Conservation (phyloP, 1,140 invertebrate species). For the Heliconius eleuchia region DNA sequence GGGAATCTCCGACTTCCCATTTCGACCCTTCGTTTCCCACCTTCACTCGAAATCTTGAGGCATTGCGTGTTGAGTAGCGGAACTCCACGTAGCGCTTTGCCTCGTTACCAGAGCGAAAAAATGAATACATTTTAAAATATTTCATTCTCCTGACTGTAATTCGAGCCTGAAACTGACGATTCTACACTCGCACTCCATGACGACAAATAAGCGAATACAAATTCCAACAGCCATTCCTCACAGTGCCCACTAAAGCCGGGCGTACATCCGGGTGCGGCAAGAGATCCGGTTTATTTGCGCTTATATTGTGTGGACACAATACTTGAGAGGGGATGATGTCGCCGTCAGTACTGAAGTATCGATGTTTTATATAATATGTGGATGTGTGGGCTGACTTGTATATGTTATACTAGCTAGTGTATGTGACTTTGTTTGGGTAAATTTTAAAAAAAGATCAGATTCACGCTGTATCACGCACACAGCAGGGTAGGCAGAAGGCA, state of each 20-base stretch:
- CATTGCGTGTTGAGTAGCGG: too few relatives aligned
- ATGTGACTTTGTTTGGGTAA: neutral
- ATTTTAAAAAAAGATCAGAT: neutral
- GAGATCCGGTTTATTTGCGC: conserved; percentile 74
- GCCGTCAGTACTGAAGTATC: conserved; percentile 36
- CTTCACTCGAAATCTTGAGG: too few relatives aligned
- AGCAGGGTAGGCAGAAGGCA: too few relatives aligned
- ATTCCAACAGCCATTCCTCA: conserved; percentile 24
- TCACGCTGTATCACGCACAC: too few relatives aligned
- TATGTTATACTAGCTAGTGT: neutral
- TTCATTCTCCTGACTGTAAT: too few relatives aligned
- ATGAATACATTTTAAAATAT: too few relatives aligned
- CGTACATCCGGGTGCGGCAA: conserved; percentile 42
- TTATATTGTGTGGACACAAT: conserved; percentile 77
- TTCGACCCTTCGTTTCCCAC: too few relatives aligned
- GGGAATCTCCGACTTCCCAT: too few relatives aligned
- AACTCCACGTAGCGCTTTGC: too few relatives aligned
- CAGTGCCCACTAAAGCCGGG: conserved; percentile 29
- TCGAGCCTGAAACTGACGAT: too few relatives aligned
- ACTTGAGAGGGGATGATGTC: conserved; percentile 57
- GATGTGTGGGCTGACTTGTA: neutral
- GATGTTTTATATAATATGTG: neutral
- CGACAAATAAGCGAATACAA: neutral
- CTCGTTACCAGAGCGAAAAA: too few relatives aligned
- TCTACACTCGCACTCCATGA: too few relatives aligned